Conservation (phyloP, 2,113 vertebrate species). For the Collichthys lucidus region DNA sequence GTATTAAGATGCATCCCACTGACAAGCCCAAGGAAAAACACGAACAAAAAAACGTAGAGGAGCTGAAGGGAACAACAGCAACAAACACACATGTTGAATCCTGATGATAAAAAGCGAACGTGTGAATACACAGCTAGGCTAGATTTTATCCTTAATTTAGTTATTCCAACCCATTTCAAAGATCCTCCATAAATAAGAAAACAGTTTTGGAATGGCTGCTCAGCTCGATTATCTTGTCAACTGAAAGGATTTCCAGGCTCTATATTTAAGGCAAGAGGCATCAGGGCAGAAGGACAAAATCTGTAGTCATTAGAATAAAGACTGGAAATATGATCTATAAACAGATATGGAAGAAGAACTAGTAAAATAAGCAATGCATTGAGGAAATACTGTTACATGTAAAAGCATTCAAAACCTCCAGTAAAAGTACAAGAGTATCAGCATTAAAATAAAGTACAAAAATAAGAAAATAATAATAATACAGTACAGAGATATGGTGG, state of each 20-base stretch:
- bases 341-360: background rate
- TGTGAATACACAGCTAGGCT: background rate
- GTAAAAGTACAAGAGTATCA: background rate
- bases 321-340: background rate
- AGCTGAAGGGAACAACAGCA: conserved; percentile 10
- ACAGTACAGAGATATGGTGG: no score
- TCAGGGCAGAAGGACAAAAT: background rate
- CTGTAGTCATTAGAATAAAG: background rate
- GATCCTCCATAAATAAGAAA: background rate
- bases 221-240: background rate
- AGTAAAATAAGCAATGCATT: no score
- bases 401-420: background rate
- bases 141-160: conserved; percentile 8
- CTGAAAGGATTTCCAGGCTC: background rate
- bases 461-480: no score
- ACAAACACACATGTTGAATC: conserved; percentile 9
- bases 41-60: conserved; percentile 15
- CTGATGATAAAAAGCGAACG: conserved; percentile 32
- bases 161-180: conserved; percentile 44
- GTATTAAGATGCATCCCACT: conserved; percentile 31
- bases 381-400: no score
- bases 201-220: background rate
- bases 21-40: conserved; percentile 38
- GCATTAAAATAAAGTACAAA: background rate
- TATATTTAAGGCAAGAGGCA: background rate